phyloP scores from a whole-genome alignment of 2,113 vertebrate genomes.

The Xiphophorus maculatus region DNA sequence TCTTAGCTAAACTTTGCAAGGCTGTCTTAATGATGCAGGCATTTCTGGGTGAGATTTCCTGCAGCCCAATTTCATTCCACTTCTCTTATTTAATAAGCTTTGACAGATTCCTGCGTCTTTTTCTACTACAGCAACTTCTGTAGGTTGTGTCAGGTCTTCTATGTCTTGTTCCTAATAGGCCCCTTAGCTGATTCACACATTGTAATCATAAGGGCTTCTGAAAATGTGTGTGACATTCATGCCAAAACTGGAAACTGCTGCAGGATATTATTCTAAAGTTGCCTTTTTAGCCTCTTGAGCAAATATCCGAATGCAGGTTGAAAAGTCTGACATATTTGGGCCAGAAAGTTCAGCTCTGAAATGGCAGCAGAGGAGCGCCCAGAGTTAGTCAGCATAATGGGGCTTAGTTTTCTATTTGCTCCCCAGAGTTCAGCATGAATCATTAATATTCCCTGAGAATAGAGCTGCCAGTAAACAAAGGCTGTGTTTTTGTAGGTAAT shows the following conservation, averaged over 20 bases:
- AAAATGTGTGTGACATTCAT: conserved; percentile 31
- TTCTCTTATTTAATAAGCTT: conserved; percentile 40
- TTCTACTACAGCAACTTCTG: conserved; percentile 4
- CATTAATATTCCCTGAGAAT: conserved; percentile 67
- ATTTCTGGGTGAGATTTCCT: conserved; percentile 43
- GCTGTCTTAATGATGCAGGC: conserved; percentile 50
- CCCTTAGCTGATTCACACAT: conserved; percentile 50
- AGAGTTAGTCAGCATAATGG: conserved; percentile 47
- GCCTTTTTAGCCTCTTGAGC: conserved; percentile 25
- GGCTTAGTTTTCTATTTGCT: conserved; percentile 45
- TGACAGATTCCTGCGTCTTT: conserved; percentile 21
- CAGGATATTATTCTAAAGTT: conserved; percentile 31
- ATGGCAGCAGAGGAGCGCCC: conserved; percentile 35
- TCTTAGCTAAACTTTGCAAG: conserved; percentile 50
- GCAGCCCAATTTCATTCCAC: conserved; percentile 33
- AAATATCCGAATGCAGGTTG: conserved; percentile 38
- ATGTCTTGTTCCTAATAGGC: conserved; percentile 35
- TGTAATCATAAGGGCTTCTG: conserved; percentile 39
- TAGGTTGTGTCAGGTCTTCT: conserved; percentile 21
- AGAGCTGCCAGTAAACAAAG: conserved; percentile 52
- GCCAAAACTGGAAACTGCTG: conserved; percentile 40
- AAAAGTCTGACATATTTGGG: conserved; percentile 64
- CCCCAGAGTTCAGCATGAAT: conserved; percentile 53
- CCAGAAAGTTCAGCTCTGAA: conserved; percentile 53
- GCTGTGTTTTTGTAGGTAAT: conserved; percentile 22